Base-by-base conservation (phyloP, 2,888 invertebrate species). In the Antheraea yamamai region DNA sequence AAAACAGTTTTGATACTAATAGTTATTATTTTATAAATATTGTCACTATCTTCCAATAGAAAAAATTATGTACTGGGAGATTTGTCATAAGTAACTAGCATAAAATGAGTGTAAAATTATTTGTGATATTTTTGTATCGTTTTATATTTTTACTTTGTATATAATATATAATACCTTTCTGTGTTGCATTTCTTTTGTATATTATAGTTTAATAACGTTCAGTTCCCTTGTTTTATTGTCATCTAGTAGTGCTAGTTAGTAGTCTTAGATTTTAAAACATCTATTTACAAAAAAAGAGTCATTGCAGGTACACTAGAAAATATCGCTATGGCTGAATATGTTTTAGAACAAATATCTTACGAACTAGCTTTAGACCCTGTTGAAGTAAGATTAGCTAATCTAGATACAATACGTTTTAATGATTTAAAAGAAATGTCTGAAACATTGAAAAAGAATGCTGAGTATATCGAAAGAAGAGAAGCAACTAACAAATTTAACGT, bases 341-440 rank as follows among this genome's bases (percentile, higher is more conserved):
- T 96, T 18, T 95, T 97, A 95, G 96, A 97, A 76, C 96, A 96
- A 79, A 96, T 96, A 78, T 94, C 96, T 0, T 91, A 89, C 72
- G 92, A 85, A 75, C 78, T 95, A 14, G 90, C 92, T 10, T 91
- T 95, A 81, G 96, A 96, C 85, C 95, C 96, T 0, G 72, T 95
- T 7, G 90, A 95, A 75, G 95, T 96, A 0, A 91, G 95, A 74
- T 81, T 95, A 74, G 86, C 85, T 4, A 97, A 97, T 81, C 90
- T 96, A 68, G 84, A 88, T 35, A 77, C 73, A 2, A 74, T 75
- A 0, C 79, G 79, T 35, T 81, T 83, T 73, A 81, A 82, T 55
- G 87, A 87, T 10, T 75, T 95, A 23, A 83, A 87, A 71, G 87
- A 92, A 73, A 93, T 96, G 89, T 88, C 96, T 20, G 89, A 95